These are phyloP conservation scores for Cavia aperea DNA, from an alignment of 2,113 vertebrate genomes.

Conservation along the genomic window DNA sequence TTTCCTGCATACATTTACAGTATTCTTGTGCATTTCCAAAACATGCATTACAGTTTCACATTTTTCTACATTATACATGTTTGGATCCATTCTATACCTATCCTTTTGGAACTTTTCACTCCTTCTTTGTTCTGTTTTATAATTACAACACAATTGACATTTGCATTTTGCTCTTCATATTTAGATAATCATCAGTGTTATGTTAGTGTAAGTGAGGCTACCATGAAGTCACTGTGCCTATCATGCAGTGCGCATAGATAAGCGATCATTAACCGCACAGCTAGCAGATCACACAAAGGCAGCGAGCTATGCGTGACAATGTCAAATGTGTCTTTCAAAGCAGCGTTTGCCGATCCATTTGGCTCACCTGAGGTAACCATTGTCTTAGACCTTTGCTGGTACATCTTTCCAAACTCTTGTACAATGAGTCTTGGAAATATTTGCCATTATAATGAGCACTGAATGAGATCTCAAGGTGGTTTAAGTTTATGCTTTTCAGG, in stretches of 20 bases:
- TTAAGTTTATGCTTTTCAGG: neutral
- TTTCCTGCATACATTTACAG: neutral
- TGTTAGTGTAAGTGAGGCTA: neutral
- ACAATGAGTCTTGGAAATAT: neutral
- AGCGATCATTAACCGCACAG: neutral
- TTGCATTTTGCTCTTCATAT: neutral
- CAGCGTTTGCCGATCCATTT: neutral
- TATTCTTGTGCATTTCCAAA: neutral
- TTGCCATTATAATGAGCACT: neutral
- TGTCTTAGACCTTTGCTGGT: neutral
- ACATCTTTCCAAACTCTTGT: neutral
- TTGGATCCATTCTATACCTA: neutral
- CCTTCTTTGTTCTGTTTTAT: neutral
- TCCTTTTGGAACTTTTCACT: neutral
- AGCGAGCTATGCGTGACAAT: neutral
- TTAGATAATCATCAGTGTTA: neutral
- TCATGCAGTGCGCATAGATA: too few relatives aligned
- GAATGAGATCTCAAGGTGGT: neutral
- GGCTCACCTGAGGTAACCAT: neutral
- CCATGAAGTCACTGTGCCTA: neutral
- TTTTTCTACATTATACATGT: neutral
- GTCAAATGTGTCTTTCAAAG: neutral
- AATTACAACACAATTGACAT: neutral
- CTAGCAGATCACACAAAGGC: neutral
- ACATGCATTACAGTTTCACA: neutral